Percentiles rank a stretch among this genome's conserved stretches.
phyloP scores from a whole-genome alignment of 2,888 invertebrate species.

The Phortica magna region DNA sequence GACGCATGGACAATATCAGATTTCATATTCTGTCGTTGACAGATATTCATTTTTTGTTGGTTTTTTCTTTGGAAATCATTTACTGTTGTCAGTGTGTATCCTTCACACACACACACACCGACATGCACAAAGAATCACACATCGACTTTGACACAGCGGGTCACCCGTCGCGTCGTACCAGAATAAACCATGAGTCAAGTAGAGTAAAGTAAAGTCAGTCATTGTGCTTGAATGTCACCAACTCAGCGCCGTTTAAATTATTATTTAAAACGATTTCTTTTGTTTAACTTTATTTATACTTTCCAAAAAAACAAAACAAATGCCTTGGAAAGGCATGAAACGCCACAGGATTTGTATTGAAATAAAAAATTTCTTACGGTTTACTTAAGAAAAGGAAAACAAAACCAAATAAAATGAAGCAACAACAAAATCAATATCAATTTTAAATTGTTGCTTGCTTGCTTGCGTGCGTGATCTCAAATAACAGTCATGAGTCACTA shows the following conservation, averaged over 20 bases:
- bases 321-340: background rate
- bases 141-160: slow-evolving; percentile 62
- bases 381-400: background rate
- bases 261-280: slow-evolving; percentile 25
- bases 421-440: background rate
- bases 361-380: background rate
- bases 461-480: background rate
- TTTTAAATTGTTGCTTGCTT: background rate
- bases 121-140: slow-evolving; percentile 40
- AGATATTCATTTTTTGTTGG: slow-evolving; percentile 54
- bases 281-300: background rate
- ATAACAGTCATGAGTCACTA: background rate
- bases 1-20: slow-evolving; percentile 64
- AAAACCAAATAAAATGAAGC: background rate
- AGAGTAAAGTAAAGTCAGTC: background rate
- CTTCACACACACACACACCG: background rate
- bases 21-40: slow-evolving; percentile 68
- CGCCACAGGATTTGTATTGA: background rate
- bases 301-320: background rate
- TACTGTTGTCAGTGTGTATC: slow-evolving; percentile 54
- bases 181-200: slow-evolving; percentile 29
- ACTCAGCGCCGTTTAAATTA: slow-evolving; percentile 12
- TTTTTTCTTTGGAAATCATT: slow-evolving; percentile 63
- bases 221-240: background rate
- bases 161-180: slow-evolving; percentile 43